Evolutionary conservation across 1,140 invertebrate genomes (phyloP), one percentile per base, ranked within the genome.

Genomic region (Zelostemma sp.): DNA sequence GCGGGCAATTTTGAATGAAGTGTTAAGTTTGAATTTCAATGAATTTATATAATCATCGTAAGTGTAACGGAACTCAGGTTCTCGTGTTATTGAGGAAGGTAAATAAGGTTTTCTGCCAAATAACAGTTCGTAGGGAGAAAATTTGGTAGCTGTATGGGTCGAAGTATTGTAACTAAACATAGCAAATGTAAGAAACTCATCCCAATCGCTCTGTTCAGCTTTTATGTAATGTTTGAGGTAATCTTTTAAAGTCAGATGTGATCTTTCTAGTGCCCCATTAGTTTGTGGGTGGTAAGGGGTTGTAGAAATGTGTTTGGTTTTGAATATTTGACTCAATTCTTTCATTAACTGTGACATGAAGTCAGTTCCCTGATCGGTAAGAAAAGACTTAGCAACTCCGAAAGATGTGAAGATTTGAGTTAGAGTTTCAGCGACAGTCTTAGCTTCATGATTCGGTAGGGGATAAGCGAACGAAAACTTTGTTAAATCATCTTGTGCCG

Each of bases 191-290:
- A 84, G 31, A 60, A 58, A 84, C 51, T 78, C 45, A 40, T 77
- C 72, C 78, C 83, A 86, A 55, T 85, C 73, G 1, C 43, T 71
- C 68, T 80, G 76, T 41, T 81, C 61, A 38, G 72, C 47, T 16
- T 77, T 74, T 2, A 85, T 66, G 54, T 73, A 85, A 61, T 80
- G 74, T 75, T 76, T 80, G n/a, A 84, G 19, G 71, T 83, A 85
- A 28, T 85, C 82, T 12, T 53, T 68, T 49, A 86, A 51, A 8
- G 78, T 82, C n/a, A 49, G 38, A 48, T 59, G 63, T 6, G 69
- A 21, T 78, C 76, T n/a, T 61, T 68, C 40, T 12, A 41, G 14
- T 15, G 40, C 14, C 1, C 55, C 74, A 50, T 1, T 41, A 1
- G 40, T 15, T 14, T 15, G 5, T 15, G 76, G 77, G 18, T 67